Evolutionary conservation across 2,888 invertebrate species (phyloP), one percentile per base, ranked within the genome.

Genomic region (Tetanocera ferruginea): DNA sequence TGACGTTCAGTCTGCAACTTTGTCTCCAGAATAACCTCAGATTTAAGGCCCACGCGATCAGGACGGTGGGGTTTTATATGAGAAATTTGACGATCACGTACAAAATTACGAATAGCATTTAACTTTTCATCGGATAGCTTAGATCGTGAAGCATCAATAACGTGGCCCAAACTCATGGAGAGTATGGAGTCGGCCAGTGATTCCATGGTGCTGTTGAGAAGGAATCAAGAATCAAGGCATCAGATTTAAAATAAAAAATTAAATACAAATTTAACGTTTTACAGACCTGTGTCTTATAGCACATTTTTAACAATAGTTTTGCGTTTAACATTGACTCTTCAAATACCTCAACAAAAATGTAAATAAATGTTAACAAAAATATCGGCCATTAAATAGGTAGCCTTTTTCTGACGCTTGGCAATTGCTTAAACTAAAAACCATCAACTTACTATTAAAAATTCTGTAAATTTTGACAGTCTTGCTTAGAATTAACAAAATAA

Each of bases 171-270:
- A 25, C 86, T 88, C 86, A 90, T 85, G 0, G 89, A 88, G 0
- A 90, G 83, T 74, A 90, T 87, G 1, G 90, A 88, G 79, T 90
- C 89, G 1, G 89, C 87, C 5, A 90, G 81, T 0, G 87, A 89
- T 76, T 89, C 88, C 73, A 89, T 84, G 17, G 82, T 83, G 43
- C 87, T 88, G 72, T 3, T 82, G 77, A 73, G 52, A 25, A 57
- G 64, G 62, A 71, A 60, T 6, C 34, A 71, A n/a, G 57, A 55
- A 60, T 72, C 11, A 55, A 57, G 5, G 6, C 14, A n/a, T n/a
- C n/a, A n/a, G n/a, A n/a, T n/a, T n/a, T n/a, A n/a, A n/a, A n/a
- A n/a, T n/a, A n/a, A n/a, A n/a, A n/a, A n/a, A n/a, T n/a, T n/a
- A n/a, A n/a, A n/a, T n/a, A n/a, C n/a, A n/a, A n/a, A n/a, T n/a